Base-by-base conservation (phyloP, 2,888 invertebrate genomes). In the Pheosia tremula region DNA sequence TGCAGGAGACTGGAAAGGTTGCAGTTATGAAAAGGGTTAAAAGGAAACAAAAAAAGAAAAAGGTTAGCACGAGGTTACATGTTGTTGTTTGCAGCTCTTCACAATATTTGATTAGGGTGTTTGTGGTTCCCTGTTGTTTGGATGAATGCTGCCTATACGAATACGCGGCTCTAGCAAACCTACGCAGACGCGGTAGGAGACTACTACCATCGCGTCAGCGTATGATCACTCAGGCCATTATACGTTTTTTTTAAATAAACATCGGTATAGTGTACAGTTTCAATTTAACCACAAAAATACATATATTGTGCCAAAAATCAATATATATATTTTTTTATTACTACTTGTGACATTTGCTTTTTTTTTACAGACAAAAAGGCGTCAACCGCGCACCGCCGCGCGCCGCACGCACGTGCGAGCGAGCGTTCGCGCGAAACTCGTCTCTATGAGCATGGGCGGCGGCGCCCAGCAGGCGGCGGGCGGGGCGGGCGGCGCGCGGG, bases 1-100 rank as follows among this genome's bases (percentile, higher is more conserved):
- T 96, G 4, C 94, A 95, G 76, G 94, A 94, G 59, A 95, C 95
- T 70, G 95, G 95, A 49, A 96, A 96, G 73, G 94, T 95, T 72
- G 95, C 95, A 1, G 90, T 95, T 76, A 95, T 94, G 10, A 94
- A 89, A 73, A 89, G 90, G 69, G 89, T 94, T 52, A 91, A 88
- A 67, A 86, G 90, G 57, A 92, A 88, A 60, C 68, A 87, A 13
- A 87, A 85, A 68, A 89, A 84, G 72, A 85, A 86, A 69, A 89
- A 81, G 86, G 91, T 91, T 50, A 62, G 80, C 74, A n/a, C 9
- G 8, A 10, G 9, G 52, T 5, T n/a, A 52, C 47, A 11, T 9
- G 7, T 37, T 47, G 39, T 52, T 24, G 6, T 38, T 65, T 45
- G 45, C 0, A 10, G 57, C 6, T 41, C 7, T 41, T 6, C 41